phyloP scores from a whole-genome alignment of 2,113 vertebrate species.

The Hepsetus odoe region DNA sequence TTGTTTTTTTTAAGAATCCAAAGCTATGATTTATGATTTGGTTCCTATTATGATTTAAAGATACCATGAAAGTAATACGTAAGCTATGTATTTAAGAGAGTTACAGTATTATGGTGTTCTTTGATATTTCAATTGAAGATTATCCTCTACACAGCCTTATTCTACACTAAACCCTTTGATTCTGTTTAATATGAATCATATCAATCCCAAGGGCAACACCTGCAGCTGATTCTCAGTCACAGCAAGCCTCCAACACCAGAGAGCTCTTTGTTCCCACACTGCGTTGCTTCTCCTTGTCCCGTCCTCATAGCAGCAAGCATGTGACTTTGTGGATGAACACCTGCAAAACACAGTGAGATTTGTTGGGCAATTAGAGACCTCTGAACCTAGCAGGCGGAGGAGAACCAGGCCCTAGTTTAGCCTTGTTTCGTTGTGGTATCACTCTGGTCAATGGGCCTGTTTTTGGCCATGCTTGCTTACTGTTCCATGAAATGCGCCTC shows the following conservation, averaged over 20 bases:
- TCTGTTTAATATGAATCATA: constrained; percentile 13
- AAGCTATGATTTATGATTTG: neutral
- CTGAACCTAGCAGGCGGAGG: constrained; percentile 64
- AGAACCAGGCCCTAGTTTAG: constrained; percentile 64
- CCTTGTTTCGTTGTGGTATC: constrained; percentile 72
- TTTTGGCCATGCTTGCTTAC: constrained; percentile 86
- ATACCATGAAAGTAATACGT: neutral
- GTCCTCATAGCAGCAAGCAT: constrained; percentile 60
- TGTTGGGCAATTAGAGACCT: constrained; percentile 72
- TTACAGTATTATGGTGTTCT: neutral
- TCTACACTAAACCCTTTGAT: neutral
- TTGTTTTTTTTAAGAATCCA: too few relatives aligned
- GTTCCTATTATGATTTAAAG: neutral
- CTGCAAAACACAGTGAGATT: constrained; percentile 64
- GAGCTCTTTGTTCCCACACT: constrained; percentile 74
- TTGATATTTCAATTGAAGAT: constrained; percentile 4
- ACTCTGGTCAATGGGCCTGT: constrained; percentile 78
- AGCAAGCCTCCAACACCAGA: constrained; percentile 46
- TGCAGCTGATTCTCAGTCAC: constrained; percentile 34
- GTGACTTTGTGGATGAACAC: constrained; percentile 69
- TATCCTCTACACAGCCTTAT: neutral
- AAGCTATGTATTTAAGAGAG: neutral
- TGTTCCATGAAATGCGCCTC: constrained; percentile 84
- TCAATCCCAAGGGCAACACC: constrained; percentile 21
- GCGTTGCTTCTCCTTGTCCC: constrained; percentile 52